Conservation (phyloP, 2,888 invertebrate species). For the Melanchra persicariae region DNA sequence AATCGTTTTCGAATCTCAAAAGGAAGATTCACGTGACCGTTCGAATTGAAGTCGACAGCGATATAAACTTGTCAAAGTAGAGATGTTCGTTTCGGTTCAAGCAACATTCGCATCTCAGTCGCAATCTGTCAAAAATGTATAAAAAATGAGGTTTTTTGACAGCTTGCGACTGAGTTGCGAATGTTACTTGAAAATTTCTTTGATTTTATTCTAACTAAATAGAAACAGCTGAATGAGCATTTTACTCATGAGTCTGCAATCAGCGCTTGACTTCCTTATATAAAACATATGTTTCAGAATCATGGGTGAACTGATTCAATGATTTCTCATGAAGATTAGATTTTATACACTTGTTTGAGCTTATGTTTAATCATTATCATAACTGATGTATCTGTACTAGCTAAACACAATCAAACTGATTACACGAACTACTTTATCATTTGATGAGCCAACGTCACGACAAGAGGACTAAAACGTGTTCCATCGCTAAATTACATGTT, state of each 20-base stretch:
- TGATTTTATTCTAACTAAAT: background rate
- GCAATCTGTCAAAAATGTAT: no score
- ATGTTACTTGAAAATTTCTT: no score
- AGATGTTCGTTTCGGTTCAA: no score
- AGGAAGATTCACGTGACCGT: no score
- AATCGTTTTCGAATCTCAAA: no score
- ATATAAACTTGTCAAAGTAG: no score
- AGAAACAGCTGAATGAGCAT: background rate
- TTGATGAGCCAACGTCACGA: no score
- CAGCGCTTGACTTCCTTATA: conserved; percentile 7
- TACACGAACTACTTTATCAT: background rate
- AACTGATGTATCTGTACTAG: background rate
- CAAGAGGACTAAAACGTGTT: background rate
- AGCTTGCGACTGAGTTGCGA: no score
- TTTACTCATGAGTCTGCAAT: conserved; percentile 7
- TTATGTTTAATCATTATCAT: background rate
- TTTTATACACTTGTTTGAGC: background rate
- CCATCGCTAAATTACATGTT: background rate
- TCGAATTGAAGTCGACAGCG: no score
- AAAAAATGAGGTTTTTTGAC: no score
- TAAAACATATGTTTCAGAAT: conserved; percentile 32
- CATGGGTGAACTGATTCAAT: background rate
- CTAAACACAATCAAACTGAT: background rate
- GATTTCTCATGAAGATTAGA: conserved; percentile 45
- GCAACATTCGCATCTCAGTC: no score